These are phyloP conservation scores for Synanthedon tipuliformis DNA, from an alignment of 2,888 invertebrate species.

Conservation along the genomic window DNA sequence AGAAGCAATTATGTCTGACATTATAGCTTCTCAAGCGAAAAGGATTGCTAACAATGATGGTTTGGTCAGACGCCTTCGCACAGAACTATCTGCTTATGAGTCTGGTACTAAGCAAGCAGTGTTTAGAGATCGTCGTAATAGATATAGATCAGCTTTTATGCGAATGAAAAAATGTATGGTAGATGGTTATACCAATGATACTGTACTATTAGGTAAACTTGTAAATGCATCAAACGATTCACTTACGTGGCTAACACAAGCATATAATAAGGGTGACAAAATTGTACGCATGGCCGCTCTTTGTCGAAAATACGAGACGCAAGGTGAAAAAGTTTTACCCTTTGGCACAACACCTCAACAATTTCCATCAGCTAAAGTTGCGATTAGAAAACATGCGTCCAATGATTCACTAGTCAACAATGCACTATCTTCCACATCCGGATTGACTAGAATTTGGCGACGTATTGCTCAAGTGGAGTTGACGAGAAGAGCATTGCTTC, in stretches of 20 bases:
- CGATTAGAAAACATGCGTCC: slow-evolving; percentile 25
- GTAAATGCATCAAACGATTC: slow-evolving; percentile 47
- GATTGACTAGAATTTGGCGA: slow-evolving; percentile 52
- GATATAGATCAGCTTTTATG: slow-evolving; percentile 43
- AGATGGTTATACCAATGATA: slow-evolving; percentile 34
- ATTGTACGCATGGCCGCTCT: slow-evolving; percentile 59
- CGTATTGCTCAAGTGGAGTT: slow-evolving; percentile 51
- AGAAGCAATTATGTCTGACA: slow-evolving; percentile 55
- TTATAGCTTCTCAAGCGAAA: slow-evolving; percentile 53
- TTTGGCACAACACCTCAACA: slow-evolving; percentile 34
- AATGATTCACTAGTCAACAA: slow-evolving; percentile 42
- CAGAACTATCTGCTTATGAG: slow-evolving; percentile 51
- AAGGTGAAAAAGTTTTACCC: slow-evolving; percentile 60
- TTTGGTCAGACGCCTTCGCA: slow-evolving; percentile 36
- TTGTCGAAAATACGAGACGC: slow-evolving; percentile 71
- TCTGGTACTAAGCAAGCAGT: slow-evolving; percentile 56
- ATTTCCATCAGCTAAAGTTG: slow-evolving; percentile 26
- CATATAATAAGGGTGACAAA: slow-evolving; percentile 57
- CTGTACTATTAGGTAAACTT: slow-evolving; percentile 29
- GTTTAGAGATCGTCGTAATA: slow-evolving; percentile 49
- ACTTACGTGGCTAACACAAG: slow-evolving; percentile 44
- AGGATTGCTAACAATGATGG: slow-evolving; percentile 51
- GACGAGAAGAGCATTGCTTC: slow-evolving; percentile 39
- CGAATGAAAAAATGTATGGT: slow-evolving; percentile 35
- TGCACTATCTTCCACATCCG: slow-evolving; percentile 39